phyloP scores from a whole-genome alignment of 2,797 vertebrate species.

The Atherinosoma microstoma region DNA sequence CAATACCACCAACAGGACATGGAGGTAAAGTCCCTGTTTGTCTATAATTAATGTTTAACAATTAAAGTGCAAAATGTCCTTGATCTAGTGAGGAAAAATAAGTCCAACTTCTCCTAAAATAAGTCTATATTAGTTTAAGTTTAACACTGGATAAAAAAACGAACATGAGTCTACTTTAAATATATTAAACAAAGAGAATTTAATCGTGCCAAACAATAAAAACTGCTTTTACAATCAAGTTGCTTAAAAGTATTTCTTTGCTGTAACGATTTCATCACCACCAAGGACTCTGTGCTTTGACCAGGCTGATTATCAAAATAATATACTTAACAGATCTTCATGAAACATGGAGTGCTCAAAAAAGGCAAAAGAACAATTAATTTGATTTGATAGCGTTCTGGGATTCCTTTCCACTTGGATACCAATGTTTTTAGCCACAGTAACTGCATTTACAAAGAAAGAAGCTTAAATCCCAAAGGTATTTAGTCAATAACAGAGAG shows the following conservation, averaged over 20 bases:
- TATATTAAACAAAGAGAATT: not conserved
- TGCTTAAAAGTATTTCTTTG: not conserved
- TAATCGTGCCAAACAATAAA: not conserved
- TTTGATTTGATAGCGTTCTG: constrained; percentile 12
- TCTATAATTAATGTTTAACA: not conserved
- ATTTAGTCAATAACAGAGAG: not conserved
- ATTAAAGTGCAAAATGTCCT: not conserved
- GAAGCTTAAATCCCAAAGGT: constrained; percentile 8
- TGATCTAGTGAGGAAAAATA: constrained; percentile 1
- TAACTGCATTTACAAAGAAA: constrained; percentile 22
- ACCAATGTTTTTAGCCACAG: constrained; percentile 1
- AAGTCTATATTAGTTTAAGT: not conserved
- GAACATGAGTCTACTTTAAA: not conserved
- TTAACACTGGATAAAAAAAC: not conserved
- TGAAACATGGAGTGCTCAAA: not conserved
- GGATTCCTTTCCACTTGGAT: constrained; percentile 12
- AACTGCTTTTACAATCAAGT: not conserved
- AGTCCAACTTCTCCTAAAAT: not conserved
- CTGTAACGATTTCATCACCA: constrained; percentile 1
- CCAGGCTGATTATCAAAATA: not conserved
- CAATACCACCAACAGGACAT: not conserved
- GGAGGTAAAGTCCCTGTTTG: not conserved
- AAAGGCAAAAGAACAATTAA: constrained; percentile 6
- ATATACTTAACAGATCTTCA: constrained; percentile 11
- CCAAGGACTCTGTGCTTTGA: constrained; percentile 3